Conservation (phyloP, 2,797 vertebrate genomes). For the Gymnodraco acuticeps region DNA sequence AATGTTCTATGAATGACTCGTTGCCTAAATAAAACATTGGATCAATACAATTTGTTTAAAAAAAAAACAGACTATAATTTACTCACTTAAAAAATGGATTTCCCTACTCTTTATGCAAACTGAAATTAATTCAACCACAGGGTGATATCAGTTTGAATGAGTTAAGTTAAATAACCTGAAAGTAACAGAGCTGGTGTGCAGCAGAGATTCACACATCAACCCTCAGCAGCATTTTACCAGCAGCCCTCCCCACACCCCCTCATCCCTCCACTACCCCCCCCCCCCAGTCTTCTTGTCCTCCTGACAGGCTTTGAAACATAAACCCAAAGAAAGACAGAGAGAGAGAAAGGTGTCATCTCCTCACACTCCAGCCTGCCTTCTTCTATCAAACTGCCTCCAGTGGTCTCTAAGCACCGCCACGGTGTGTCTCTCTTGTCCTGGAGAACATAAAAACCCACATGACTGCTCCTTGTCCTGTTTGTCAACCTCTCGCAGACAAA, state of each 20-base stretch:
- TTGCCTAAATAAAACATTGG: not conserved
- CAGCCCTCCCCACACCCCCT: not conserved
- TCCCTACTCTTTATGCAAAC: not conserved
- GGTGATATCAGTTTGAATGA: not conserved
- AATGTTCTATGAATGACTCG: no score
- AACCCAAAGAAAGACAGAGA: constrained; percentile 7
- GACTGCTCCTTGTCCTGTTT: constrained; percentile 22
- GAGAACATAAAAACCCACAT: constrained; percentile 46
- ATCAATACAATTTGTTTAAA: not conserved
- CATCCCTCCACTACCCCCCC: not conserved
- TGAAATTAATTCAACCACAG: not conserved
- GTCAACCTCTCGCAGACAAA: constrained; percentile 40
- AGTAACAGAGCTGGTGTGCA: not conserved
- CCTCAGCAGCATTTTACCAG: not conserved
- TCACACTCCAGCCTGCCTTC: constrained; percentile 21
- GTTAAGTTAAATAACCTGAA: constrained; percentile 3
- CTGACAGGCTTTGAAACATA: constrained; percentile 34
- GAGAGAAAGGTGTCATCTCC: constrained; percentile 48
- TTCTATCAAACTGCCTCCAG: constrained; percentile 36
- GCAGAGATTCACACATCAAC: constrained; percentile 5
- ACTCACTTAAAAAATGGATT: no score
- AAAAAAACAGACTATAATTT: no score
- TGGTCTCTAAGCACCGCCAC: constrained; percentile 40
- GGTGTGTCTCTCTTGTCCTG: constrained; percentile 33
- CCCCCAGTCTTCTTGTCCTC: not conserved